Base-by-base conservation (phyloP, 2,888 invertebrate genomes). In the Lepidochrysops patricia region DNA sequence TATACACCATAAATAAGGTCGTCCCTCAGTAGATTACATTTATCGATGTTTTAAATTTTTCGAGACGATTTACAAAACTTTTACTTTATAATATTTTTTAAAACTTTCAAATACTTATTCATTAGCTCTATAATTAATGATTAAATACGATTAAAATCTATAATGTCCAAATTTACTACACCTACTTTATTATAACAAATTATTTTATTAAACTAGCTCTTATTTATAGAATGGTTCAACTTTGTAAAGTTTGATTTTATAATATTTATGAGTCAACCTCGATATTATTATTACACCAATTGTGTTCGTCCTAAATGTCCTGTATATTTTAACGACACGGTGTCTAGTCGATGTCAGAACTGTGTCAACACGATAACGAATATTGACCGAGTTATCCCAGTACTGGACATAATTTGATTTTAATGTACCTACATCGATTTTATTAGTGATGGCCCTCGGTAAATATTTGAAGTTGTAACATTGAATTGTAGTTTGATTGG, bases 361-460 rank as follows among this genome's bases (percentile, higher is more conserved):
- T 43, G 19, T 23, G 43, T 43, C 43, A 43, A 43, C 43, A 19
- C 43, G 43, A 1, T 43, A 43, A 43, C 43, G 43, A 43, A 43
- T 43, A 43, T 43, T 43, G 43, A 43, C 43, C 43, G 19, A 43
- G 43, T 43, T 43, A 19, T 19, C 43, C 43, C 43, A 43, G 43
- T 19, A 19, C 32, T 32, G 54, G 29, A 13, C 27, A 27, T 52
- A 54, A 54, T 54, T 27, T 19, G 54, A 54, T 54, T 54, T 54
- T 54, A 54, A 54, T 54, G 29, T 43, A 43, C 43, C 15, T 54
- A 15, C 54, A 54, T 54, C 54, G 54, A 54, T 54, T 54, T 32
- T 29, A 32, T 29, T 54, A 32, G 54, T 54, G 54, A 15, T 54
- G 54, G 15, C 9, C 19, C 12, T 43, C 19, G 1, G 43, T 23